Base-by-base conservation (phyloP, 2,113 vertebrate genomes). In the Porphyrio hochstetteri region DNA sequence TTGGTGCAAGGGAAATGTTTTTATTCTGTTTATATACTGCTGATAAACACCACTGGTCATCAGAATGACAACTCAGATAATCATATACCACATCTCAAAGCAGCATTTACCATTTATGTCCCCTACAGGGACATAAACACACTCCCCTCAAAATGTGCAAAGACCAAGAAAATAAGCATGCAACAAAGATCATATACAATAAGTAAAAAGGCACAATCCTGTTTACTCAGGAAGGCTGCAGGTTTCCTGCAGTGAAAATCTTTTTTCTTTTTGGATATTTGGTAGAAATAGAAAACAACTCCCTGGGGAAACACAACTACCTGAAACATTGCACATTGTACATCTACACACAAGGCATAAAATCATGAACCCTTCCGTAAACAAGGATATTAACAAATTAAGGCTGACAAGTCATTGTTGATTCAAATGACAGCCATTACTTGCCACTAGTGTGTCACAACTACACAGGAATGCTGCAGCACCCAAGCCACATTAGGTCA, bases 301-400 rank as follows among this genome's bases (percentile, higher is more conserved):
- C 40, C 11, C 11, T 59, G 7, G 84, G 46, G 87, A 96, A 82
- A 94, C 7, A 3, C 46, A 89, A 23, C 19, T 20, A 59, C 3
- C 3, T 48, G 74, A 87, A 53, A 76, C 61, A 82, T 1, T 48
- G 16, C 86, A 13, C 35, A 17, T 4, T 35, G 12, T 55, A 75
- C 27, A 23, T 82, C 10, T 10, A 50, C 20, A 48, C 5, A n/a
- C 13, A 87, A 75, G 16, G 44, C 70, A 85, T 46, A 56, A 79
- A 55, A 78, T 44, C 11, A n/a, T 11, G 9, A 94, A 82, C 33
- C 10, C 15, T 74, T 59, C 38, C 68, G 50, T 74, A 95, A 95
- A 93, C 89, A 96, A 70, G 71, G 91, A 56, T 18, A 86, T 77
- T 82, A 85, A 72, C 38, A 68, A 85, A 88, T 94, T 61, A 93